A percentile compares a stretch with the other conserved stretches of the same genome.
Conservation (phyloP, 92 coral and sea anemone genomes). For the Porites divaricata region DNA sequence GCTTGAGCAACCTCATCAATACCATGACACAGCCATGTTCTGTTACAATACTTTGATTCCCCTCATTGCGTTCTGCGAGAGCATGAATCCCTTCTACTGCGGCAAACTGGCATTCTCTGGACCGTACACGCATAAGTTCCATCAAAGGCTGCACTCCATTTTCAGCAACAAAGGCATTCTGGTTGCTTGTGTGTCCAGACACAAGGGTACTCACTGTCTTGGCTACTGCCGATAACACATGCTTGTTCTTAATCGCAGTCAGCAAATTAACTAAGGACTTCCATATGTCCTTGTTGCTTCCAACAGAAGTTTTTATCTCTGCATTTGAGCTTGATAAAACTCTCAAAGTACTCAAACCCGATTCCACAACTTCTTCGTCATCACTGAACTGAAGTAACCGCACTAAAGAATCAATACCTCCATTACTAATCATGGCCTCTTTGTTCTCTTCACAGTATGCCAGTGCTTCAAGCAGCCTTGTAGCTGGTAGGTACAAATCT, state of each 20-base stretch:
- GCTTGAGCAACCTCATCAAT: constrained; percentile 85
- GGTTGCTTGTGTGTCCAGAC: constrained; percentile 81
- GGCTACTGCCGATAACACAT: constrained; percentile 86
- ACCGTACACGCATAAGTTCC: constrained; percentile 73
- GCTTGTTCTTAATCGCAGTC: constrained; percentile 79
- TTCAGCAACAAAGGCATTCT: constrained; percentile 89
- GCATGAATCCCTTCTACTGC: constrained; percentile 89
- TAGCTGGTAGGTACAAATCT: constrained; percentile 74
- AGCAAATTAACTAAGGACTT: constrained; percentile 77
- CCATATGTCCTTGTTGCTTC: constrained; percentile 79
- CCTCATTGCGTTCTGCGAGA: constrained; percentile 79
- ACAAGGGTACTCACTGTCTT: constrained; percentile 84
- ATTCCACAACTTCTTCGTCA: constrained; percentile 83
- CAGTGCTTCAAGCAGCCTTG: constrained; percentile 77
- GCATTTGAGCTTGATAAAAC: constrained; percentile 74
- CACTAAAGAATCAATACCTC: constrained; percentile 84
- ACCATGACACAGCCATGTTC: constrained; percentile 96
- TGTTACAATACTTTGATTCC: constrained; percentile 81
- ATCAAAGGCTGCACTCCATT: constrained; percentile 88
- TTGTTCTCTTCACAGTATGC: constrained; percentile 69
- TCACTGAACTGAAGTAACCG: constrained; percentile 65
- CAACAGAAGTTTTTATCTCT: constrained; percentile 83
- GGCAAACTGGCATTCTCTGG: constrained; percentile 94
- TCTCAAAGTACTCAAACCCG: constrained; percentile 75
- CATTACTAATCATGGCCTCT: constrained; percentile 75